Base-by-base conservation (phyloP, 2,113 vertebrate genomes). In the Perca fluviatilis region DNA sequence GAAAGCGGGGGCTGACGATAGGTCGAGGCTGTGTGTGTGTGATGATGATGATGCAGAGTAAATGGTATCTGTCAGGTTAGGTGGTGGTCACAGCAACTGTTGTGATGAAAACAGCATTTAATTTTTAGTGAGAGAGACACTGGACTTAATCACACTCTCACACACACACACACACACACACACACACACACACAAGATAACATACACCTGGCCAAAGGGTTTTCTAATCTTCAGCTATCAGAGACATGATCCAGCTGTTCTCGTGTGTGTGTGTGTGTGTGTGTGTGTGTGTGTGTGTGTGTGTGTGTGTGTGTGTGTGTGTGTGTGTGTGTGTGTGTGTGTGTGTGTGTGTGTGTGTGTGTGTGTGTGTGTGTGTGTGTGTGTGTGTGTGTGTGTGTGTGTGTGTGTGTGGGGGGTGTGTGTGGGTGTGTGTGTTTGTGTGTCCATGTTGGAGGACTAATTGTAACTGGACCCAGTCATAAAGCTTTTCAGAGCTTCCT, bases 401-500 rank as follows among this genome's bases (percentile, higher is more conserved):
- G 49, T 57, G 19, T 74, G 73, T 58, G 51, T 64, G 64, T 69
- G 33, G n/a, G n/a, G n/a, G n/a, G n/a, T 73, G 70, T 25, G 43
- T 67, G 57, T 18, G 68, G 70, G 23, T 36, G 3, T 23, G 5
- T 14, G 8, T 15, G 11, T 56, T 30, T 53, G 49, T 56, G 84
- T 63, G 84, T 88, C 64, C 77, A 68, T 77, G 79, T 77, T 23
- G 70, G 66, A 78, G 69, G 71, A 67, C 85, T 89, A 79, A 87
- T 88, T 90, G 90, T 91, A 93, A 93, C 84, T 70, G 61, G 78
- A 91, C 49, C 86, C 82, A 57, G 67, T 79, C 64, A 80, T 79
- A 65, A 91, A 89, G 86, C 78, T 77, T 84, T 80, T 92, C 58
- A 80, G 79, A 67, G 77, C 70, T 91, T 91, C 88, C 88, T 93